phyloP scores from a whole-genome alignment of 2,888 invertebrate species.

The Drosophila meridiana region DNA sequence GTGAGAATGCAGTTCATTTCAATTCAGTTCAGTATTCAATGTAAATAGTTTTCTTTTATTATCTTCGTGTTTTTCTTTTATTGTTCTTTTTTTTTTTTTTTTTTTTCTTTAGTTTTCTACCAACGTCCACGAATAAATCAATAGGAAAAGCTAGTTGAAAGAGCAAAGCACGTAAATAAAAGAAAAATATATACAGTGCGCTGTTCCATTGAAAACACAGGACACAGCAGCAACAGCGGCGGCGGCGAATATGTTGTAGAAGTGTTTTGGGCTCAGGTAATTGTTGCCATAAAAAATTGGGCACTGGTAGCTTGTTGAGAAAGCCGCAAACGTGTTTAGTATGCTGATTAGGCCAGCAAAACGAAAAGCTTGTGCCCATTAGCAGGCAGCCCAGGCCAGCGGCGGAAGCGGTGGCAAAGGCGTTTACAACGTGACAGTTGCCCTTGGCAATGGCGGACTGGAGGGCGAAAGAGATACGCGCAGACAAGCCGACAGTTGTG shows the following conservation, averaged over 20 bases:
- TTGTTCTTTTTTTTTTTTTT: neutral
- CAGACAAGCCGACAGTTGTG: conserved; percentile 34
- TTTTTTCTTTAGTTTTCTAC: neutral
- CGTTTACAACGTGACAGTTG: conserved; percentile 52
- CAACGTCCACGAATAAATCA: conserved; percentile 50
- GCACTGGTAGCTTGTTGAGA: conserved; percentile 28
- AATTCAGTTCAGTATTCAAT: neutral
- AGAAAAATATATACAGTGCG: conserved; percentile 11
- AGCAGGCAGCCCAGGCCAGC: conserved; percentile 3
- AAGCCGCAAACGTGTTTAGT: conserved; percentile 62
- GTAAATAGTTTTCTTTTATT: neutral
- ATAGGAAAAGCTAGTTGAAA: conserved; percentile 31
- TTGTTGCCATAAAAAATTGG: conserved; percentile 40
- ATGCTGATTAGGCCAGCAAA: conserved; percentile 53
- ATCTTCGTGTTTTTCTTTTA: neutral
- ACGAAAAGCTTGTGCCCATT: conserved; percentile 6
- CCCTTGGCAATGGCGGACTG: conserved; percentile 56
- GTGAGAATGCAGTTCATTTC: neutral
- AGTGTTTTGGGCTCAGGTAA: conserved; percentile 40
- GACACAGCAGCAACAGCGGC: neutral
- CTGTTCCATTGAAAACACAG: conserved; percentile 41
- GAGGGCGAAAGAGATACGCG: conserved; percentile 33
- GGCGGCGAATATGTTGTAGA: neutral
- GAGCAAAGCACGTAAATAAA: conserved; percentile 17
- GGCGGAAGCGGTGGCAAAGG: neutral